Base-by-base conservation (phyloP, 2,888 invertebrate genomes). In the Spisula subtruncata region DNA sequence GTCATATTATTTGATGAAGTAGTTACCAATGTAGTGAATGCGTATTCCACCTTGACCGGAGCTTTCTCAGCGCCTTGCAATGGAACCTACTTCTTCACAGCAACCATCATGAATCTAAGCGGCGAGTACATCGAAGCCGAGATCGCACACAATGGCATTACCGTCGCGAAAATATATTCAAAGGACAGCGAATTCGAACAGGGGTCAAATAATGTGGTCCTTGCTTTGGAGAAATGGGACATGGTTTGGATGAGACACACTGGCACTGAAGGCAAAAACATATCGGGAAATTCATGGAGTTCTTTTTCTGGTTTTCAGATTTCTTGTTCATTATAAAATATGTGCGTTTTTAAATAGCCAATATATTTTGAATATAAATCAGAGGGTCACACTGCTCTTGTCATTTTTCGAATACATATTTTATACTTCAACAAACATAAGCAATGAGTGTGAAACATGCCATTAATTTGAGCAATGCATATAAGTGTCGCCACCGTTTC, bases 71-170 rank as follows among this genome's bases (percentile, higher is more conserved):
- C 60, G 25, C 60, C 60, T n/a, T 10, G n/a, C 6, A 66, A 66
- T 4, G 60, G 60, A 25, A 66, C 60, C n/a, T 66, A 66, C 10
- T 66, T 66, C 60, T 66, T 66, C 60, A 66, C 60, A 25, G 60
- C 10, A 10, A 66, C 60, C 6, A 25, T 66, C 10, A 66, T 66
- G 60, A 66, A 25, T 66, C 25, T 25, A 25, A 10, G 10, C 1
- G 60, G 60, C n/a, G 25, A 66, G 25, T 66, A 66, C 25, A 10
- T 66, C 12, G 60, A 66, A 66, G 25, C 60, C 5, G 60, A 66
- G 25, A n/a, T 66, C 25, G n/a, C 25, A 25, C 25, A 1, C 10
- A 66, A 66, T 25, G 60, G 60, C 5, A 66, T n/a, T 8, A 25
- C 60, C 6, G 10, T 66, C 25, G n/a, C 25, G 2, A 6, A 10